These are phyloP conservation scores for Phorcus lineatus DNA, from an alignment of 2,888 invertebrate genomes.

Conservation along the genomic window DNA sequence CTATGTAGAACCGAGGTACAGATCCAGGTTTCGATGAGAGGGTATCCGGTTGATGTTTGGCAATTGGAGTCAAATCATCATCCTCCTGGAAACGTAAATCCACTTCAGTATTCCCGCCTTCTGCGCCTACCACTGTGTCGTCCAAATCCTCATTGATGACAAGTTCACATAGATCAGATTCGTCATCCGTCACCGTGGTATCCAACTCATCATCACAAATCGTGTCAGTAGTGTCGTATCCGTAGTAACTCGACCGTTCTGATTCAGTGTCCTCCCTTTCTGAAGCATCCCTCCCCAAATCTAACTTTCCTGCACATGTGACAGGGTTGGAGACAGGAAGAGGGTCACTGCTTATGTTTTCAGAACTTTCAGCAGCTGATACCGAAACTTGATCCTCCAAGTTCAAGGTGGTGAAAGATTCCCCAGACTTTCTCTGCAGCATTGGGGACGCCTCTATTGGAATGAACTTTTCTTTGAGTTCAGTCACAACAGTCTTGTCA, in stretches of 20 bases:
- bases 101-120: not conserved
- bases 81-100: not conserved
- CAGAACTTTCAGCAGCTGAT: conserved; percentile 5
- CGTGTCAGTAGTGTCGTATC: not conserved
- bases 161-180: not conserved
- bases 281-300: not conserved
- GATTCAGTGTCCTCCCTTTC: not conserved
- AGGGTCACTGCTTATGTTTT: not conserved
- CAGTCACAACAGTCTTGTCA: not conserved
- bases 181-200: conserved; percentile 22
- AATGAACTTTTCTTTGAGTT: not conserved
- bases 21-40: not conserved
- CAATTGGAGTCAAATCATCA: not conserved
- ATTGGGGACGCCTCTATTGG: conserved; percentile 8
- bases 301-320: not conserved
- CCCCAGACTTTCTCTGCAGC: not conserved
- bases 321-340: not conserved
- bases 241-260: not conserved
- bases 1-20: not conserved
- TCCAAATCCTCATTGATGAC: conserved; percentile 13
- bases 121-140: not conserved
- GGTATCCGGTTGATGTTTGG: not conserved
- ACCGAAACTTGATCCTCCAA: not conserved
- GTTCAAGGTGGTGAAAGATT: not conserved
- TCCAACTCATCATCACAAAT: conserved; percentile 14